A percentile compares a stretch with the other conserved stretches of the same genome.
Conservation (phyloP, 2,888 invertebrate genomes). For the Chouioia cunea region DNA sequence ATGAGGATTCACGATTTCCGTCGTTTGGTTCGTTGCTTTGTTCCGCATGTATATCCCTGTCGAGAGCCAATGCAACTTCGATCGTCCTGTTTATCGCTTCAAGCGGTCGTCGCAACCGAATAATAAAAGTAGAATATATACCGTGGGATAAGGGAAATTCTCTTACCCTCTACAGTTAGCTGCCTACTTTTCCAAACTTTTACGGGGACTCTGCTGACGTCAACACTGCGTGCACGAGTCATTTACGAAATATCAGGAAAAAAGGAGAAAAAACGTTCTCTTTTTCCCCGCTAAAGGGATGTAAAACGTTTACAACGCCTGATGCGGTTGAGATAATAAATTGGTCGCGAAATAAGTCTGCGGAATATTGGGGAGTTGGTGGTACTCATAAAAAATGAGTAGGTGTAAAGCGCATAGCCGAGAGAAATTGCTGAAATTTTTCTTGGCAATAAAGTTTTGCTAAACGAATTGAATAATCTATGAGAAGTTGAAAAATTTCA, state of each 20-base stretch:
- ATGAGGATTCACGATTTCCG: conserved; percentile 23
- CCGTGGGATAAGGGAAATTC: conserved; percentile 3
- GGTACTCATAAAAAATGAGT: not conserved
- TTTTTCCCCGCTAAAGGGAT: not conserved
- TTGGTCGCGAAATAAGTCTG: not conserved
- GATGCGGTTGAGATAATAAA: conserved; percentile 17
- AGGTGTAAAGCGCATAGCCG: not conserved
- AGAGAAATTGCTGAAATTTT: not conserved
- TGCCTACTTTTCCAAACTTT: conserved; percentile 37
- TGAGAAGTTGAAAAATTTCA: no score
- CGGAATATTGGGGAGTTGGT: conserved; percentile 15
- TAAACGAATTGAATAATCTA: no score
- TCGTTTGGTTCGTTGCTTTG: not conserved
- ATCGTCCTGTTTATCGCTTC: conserved; percentile 29
- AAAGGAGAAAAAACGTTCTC: not conserved
- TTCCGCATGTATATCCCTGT: not conserved
- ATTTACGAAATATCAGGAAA: conserved; percentile 27
- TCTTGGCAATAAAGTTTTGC: no score
- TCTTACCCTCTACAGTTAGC: conserved; percentile 17
- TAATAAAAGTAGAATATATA: conserved; percentile 19
- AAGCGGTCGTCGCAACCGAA: conserved; percentile 13
- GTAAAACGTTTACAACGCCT: conserved; percentile 29
- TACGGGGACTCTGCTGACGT: not conserved
- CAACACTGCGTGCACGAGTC: conserved; percentile 1
- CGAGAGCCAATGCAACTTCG: conserved; percentile 5